Evolutionary conservation across 2,888 invertebrate genomes (phyloP).

Genomic region (Acanthosoma haemorrhoidale): DNA sequence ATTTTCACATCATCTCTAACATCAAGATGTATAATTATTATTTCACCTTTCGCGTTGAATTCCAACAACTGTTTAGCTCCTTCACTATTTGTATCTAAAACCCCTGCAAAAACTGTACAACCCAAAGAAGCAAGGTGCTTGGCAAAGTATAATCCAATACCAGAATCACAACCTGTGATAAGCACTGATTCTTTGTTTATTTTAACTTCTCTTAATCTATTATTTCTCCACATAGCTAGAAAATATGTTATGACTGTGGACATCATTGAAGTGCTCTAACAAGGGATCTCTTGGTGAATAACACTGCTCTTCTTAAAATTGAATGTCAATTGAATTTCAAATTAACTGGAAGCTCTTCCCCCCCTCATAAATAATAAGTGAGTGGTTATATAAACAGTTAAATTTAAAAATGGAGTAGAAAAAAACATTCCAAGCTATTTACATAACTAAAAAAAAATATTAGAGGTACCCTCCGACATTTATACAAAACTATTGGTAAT

Average conservation of each 20-base stretch:
- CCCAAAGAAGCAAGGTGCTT: constrained; percentile 49
- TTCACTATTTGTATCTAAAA: constrained; percentile 56
- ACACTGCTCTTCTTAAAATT: background rate
- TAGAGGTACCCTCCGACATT: too few species aligned
- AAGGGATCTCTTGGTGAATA: background rate
- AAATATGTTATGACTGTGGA: background rate
- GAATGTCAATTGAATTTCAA: constrained; percentile 1
- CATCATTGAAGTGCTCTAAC: too few species aligned
- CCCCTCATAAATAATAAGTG: background rate
- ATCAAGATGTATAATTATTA: constrained; percentile 58
- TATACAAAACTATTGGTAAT: too few species aligned
- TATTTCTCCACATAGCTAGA: background rate
- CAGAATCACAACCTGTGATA: constrained; percentile 82
- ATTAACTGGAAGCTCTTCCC: background rate
- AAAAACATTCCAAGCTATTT: too few species aligned
- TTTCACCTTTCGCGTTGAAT: constrained; percentile 44
- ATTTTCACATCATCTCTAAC: constrained; percentile 49
- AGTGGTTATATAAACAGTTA: background rate
- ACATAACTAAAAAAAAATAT: too few species aligned
- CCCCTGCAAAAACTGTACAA: constrained; percentile 71
- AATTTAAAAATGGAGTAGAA: too few species aligned
- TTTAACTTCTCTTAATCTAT: background rate
- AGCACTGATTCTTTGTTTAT: constrained; percentile 45
- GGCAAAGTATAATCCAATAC: constrained; percentile 70
- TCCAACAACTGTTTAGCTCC: constrained; percentile 55